Conservation (phyloP, 2,888 invertebrate species). For the Dasypogon diadema region DNA sequence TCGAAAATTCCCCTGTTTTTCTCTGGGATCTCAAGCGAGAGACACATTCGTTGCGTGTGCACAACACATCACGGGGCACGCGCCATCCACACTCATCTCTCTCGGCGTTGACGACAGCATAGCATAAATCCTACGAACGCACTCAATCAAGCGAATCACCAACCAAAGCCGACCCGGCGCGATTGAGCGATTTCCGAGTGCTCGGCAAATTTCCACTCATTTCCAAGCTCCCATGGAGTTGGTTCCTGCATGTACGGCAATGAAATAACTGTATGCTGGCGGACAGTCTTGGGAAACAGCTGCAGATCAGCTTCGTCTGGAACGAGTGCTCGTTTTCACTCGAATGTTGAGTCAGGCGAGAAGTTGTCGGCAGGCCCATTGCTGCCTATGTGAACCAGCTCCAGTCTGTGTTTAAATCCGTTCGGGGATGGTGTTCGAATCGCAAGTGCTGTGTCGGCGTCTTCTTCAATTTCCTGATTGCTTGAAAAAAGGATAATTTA, state of each 20-base stretch:
- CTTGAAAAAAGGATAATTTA: neutral
- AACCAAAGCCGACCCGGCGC: neutral
- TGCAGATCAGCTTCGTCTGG: too few species aligned
- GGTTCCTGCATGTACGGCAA: neutral
- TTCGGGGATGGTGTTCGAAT: constrained; percentile 22
- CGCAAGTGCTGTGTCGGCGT: neutral
- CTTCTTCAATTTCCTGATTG: neutral
- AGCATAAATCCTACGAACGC: constrained; percentile 14
- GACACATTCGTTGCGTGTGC: constrained; percentile 12
- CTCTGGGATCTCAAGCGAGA: neutral
- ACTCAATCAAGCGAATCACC: constrained; percentile 22
- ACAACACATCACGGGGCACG: constrained; percentile 16
- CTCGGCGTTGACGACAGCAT: neutral
- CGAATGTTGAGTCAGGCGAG: constrained; percentile 5
- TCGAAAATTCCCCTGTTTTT: neutral
- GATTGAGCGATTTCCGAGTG: neutral
- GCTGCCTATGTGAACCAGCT: neutral
- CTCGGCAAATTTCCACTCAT: neutral
- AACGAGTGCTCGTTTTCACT: neutral
- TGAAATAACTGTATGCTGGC: neutral
- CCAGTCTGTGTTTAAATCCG: constrained; percentile 39
- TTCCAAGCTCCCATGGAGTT: constrained; percentile 6
- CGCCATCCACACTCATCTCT: constrained; percentile 28
- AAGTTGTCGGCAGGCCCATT: constrained; percentile 7
- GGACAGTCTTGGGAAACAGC: too few species aligned